Percentiles rank a stretch among this genome's conserved stretches.
phyloP scores from a whole-genome alignment of 2,113 vertebrate genomes.

The Irena cyanogastra region DNA sequence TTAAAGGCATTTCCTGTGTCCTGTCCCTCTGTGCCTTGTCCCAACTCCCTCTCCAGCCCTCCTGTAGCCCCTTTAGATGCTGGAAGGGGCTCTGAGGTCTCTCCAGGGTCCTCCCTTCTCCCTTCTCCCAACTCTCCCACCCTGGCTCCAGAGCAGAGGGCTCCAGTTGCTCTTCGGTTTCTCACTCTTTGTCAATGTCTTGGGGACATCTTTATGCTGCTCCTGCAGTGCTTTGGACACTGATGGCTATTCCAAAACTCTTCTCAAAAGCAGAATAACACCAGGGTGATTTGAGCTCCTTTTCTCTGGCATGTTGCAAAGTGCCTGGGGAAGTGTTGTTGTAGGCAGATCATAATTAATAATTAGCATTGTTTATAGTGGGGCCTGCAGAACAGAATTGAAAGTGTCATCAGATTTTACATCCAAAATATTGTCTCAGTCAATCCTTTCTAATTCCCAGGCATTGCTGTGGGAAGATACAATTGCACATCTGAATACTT shows the following conservation, averaged over 20 bases:
- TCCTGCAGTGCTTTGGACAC: neutral
- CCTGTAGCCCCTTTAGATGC: neutral
- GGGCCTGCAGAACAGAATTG: constrained; percentile 23
- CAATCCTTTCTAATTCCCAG: constrained; percentile 61
- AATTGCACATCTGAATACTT: constrained; percentile 63
- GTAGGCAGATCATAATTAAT: constrained; percentile 37
- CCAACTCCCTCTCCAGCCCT: neutral
- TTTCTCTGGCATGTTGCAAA: neutral
- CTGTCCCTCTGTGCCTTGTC: neutral
- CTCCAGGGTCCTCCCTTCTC: neutral
- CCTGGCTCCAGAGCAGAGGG: neutral
- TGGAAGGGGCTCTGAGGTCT: neutral
- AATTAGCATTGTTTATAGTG: constrained; percentile 39
- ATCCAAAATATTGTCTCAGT: constrained; percentile 46
- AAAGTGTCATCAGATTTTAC: constrained; percentile 66
- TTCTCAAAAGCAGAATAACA: neutral
- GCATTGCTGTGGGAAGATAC: constrained; percentile 61
- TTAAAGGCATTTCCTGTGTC: neutral
- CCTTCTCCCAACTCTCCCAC: neutral
- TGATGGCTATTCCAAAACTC: neutral
- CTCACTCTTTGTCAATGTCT: neutral
- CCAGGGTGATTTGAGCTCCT: neutral
- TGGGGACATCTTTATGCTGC: accelerated
- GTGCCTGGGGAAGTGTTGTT: neutral
- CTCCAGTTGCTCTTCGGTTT: neutral